Evolutionary conservation across 2,113 vertebrate genomes (phyloP), one percentile per base, ranked within the genome.

Genomic region (Setophaga kirtlandii): DNA sequence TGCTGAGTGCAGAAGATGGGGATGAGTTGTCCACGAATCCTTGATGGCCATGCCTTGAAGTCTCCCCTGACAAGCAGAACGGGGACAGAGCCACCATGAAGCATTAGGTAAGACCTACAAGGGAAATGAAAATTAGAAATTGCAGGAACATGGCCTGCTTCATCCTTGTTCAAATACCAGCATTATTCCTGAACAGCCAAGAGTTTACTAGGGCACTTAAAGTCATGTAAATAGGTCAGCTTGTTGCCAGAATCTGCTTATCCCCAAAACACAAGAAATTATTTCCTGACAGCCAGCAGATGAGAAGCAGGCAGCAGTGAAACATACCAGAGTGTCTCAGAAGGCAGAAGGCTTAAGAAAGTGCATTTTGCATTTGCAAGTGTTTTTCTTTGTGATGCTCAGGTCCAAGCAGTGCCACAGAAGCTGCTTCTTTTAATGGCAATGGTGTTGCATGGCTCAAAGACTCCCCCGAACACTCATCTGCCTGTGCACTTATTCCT

Each of bases 161-260:
- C 75, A 62, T 83, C 24, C 31, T 31, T 62, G 16, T 93, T 93
- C 10, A 28, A 88, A 83, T 28, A 85, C 30, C 89, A 95, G 23
- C 46, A 12, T 73, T 89, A 82, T 79, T 94, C 50, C 70, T 85
- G 60, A 85, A 47, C 23, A 90, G 70, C 84, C 78, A 83, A 91
- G 78, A 94, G 93, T 97, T 97, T 96, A 96, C 87, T 93, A 89
- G 94, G 95, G 71, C 93, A 95, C 60, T 81, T 87, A 63, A 92
- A 92, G 93, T 92, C 82, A 58, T 44, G 22, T 68, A 90, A 86
- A 69, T 95, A 64, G 23, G 94, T 89, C 92, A 93, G 68, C 92
- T 84, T 73, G 70, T 83, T 5, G 11, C 25, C 90, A 87, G 83
- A 93, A 94, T 94, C 93, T 92, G 71, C 82, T 95, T 96, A 96